These are phyloP conservation scores for Pandemis cinnamomeana DNA, from an alignment of 2,888 invertebrate species.

Conservation along the genomic window DNA sequence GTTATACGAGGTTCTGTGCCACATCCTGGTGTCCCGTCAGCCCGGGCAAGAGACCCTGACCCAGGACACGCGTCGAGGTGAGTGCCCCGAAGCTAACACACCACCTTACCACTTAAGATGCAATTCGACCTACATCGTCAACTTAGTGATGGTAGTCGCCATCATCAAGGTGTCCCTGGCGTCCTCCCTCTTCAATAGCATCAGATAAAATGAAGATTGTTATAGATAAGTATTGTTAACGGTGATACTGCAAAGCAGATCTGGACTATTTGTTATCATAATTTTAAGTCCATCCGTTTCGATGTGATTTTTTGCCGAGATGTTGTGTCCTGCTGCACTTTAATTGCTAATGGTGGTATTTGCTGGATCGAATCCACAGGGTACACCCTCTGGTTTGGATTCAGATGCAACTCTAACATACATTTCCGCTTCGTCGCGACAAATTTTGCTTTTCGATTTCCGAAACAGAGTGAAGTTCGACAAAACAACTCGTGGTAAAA, in stretches of 20 bases:
- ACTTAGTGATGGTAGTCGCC: slow-evolving; percentile 82
- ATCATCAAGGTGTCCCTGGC: slow-evolving; percentile 81
- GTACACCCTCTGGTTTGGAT: slow-evolving; percentile 55
- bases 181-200: slow-evolving; percentile 81
- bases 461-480: slow-evolving; percentile 83
- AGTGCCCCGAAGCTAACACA: slow-evolving; percentile 81
- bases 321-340: slow-evolving; percentile 85
- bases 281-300: slow-evolving; percentile 79
- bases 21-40: slow-evolving; percentile 82
- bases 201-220: slow-evolving; percentile 79
- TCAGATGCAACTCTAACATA: slow-evolving; percentile 63
- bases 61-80: slow-evolving; percentile 81
- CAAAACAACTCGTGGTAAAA: slow-evolving; percentile 67
- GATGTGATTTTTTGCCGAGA: slow-evolving; percentile 64
- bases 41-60: slow-evolving; percentile 71
- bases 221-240: slow-evolving; percentile 80
- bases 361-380: slow-evolving; percentile 57
- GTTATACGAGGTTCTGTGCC: slow-evolving; percentile 83
- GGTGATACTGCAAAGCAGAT: slow-evolving; percentile 82
- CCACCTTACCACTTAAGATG: slow-evolving; percentile 84
- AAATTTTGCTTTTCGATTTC: slow-evolving; percentile 67
- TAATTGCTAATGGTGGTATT: slow-evolving; percentile 80
- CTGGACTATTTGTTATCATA: slow-evolving; percentile 80
- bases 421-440: slow-evolving; percentile 57
- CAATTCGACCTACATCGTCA: slow-evolving; percentile 85